Evolutionary conservation across 2,113 vertebrate species (phyloP).

Genomic region (Lipophrys pholis): DNA sequence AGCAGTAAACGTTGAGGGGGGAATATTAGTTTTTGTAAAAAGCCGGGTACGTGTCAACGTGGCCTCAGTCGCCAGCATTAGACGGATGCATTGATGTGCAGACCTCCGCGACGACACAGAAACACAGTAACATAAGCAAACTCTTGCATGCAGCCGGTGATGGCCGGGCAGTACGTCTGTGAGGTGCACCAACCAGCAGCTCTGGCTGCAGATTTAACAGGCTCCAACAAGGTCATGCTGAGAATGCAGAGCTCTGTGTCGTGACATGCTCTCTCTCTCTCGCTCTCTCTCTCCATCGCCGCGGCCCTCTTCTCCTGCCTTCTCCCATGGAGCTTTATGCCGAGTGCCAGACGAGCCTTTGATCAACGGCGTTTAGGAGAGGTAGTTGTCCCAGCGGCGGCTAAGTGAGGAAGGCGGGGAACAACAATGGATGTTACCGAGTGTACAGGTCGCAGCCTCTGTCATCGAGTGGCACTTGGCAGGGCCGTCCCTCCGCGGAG

Average conservation of each 20-base stretch:
- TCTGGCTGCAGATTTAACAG: conserved; percentile 39
- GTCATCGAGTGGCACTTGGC: conserved; percentile 60
- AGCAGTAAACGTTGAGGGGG: no score
- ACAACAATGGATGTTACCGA: conserved; percentile 41
- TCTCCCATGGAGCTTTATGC: conserved; percentile 33
- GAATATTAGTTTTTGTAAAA: no score
- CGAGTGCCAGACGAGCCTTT: conserved; percentile 49
- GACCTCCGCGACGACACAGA: conserved; percentile 12
- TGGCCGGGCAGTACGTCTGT: conserved; percentile 20
- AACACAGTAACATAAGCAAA: conserved; percentile 18
- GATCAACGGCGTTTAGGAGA: conserved; percentile 62
- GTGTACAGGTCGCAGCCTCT: conserved; percentile 58
- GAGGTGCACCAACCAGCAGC: conserved; percentile 20
- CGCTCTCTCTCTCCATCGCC: conserved; percentile 12
- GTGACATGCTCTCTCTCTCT: conserved; percentile 29
- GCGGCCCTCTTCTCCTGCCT: conserved; percentile 39
- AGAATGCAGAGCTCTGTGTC: conserved; percentile 29
- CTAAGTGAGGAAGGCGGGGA: conserved; percentile 49
- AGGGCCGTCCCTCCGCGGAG: conserved; percentile 25
- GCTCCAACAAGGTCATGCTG: conserved; percentile 35
- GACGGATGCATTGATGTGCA: conserved; percentile 13
- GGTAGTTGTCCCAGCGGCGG: conserved; percentile 9
- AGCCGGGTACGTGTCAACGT: no score
- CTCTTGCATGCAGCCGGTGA: conserved; percentile 29
- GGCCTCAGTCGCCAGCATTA: no score